phyloP scores from a whole-genome alignment of 2,797 vertebrate genomes.

The Manis javanica region DNA sequence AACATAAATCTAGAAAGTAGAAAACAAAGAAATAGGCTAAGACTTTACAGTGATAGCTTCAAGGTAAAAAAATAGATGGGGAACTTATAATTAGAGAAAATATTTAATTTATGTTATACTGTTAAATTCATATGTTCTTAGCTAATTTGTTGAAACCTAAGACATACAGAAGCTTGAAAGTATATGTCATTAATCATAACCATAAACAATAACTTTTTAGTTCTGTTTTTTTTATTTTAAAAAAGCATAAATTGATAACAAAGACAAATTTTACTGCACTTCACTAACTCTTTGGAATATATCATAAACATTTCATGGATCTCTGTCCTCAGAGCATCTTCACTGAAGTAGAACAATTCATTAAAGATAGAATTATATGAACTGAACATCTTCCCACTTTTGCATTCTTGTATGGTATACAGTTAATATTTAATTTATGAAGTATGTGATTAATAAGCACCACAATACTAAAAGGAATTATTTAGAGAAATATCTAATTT shows the following conservation, averaged over 20 bases:
- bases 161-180: slow-evolving; percentile 17
- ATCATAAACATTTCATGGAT: slow-evolving; percentile 10
- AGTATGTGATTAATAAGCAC: slow-evolving; percentile 5
- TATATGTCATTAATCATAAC: slow-evolving; percentile 2
- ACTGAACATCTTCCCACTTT: neutral
- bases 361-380: neutral
- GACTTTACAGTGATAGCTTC: neutral
- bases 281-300: neutral
- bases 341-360: slow-evolving; percentile 20
- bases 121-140: slow-evolving; percentile 39
- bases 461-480: neutral
- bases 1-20: neutral
- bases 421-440: slow-evolving; percentile 20
- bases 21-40: slow-evolving; percentile 33
- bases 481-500: neutral
- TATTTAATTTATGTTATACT: neutral
- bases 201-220: slow-evolving; percentile 49
- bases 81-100: slow-evolving; percentile 28
- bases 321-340: slow-evolving; percentile 15
- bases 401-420: neutral
- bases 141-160: slow-evolving; percentile 43
- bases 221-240: slow-evolving; percentile 8
- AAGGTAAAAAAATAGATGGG: neutral
- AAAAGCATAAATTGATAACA: slow-evolving; percentile 41
- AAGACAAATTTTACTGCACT: slow-evolving; percentile 37